A percentile compares a stretch with the other conserved stretches of the same genome.
Conservation (phyloP, 2,888 invertebrate genomes). For the Ochlodes sylvanus region DNA sequence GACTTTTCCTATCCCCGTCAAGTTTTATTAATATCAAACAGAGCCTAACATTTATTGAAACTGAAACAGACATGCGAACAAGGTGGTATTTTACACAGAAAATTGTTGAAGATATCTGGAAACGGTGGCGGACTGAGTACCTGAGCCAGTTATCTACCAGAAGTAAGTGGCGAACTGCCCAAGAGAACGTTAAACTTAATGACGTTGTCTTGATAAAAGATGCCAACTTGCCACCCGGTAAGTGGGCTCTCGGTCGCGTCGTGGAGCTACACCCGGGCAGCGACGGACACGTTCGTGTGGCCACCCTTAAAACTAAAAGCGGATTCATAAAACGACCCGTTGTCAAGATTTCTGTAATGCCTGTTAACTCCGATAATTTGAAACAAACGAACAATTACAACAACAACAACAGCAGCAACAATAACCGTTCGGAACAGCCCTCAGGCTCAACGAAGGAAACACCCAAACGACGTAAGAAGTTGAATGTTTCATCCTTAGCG, state of each 20-base stretch:
- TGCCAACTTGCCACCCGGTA: constrained; percentile 22
- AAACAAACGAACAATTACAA: not conserved
- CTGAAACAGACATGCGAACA: constrained; percentile 27
- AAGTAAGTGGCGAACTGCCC: constrained; percentile 16
- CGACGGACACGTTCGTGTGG: constrained; percentile 32
- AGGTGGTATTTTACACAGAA: too few relatives aligned
- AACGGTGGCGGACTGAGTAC: constrained; percentile 6
- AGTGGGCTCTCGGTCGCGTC: constrained; percentile 13
- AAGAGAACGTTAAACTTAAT: constrained; percentile 24
- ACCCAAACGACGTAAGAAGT: not conserved
- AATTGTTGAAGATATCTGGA: not conserved
- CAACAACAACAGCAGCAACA: too few relatives aligned
- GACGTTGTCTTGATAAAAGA: constrained; percentile 38
- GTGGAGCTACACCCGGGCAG: constrained; percentile 5
- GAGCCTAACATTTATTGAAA: constrained; percentile 28
- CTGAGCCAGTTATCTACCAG: constrained; percentile 5
- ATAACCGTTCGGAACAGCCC: not conserved
- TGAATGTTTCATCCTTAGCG: not conserved
- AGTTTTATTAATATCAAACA: constrained; percentile 36
- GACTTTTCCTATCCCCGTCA: constrained; percentile 38
- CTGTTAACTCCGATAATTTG: not conserved
- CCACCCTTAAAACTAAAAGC: constrained; percentile 21
- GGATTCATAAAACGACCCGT: constrained; percentile 19
- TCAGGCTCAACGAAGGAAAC: not conserved
- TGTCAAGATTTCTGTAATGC: constrained; percentile 11